A percentile compares a stretch with the other conserved stretches of the same genome.
Conservation (phyloP, 1,140 invertebrate genomes). For the Drosophila rufa region DNA sequence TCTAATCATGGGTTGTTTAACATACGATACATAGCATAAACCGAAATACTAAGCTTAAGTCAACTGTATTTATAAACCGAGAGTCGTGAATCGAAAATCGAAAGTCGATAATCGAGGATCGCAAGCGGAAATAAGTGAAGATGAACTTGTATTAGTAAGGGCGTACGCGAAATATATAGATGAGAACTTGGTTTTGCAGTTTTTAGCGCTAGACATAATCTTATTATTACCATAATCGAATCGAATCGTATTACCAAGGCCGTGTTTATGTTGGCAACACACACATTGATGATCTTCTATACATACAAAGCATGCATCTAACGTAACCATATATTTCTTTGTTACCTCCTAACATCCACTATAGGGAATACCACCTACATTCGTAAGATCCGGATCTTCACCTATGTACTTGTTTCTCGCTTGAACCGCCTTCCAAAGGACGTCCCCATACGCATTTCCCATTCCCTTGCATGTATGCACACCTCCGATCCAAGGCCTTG, state of each 20-base stretch:
- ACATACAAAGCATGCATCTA: slow-evolving; percentile 8
- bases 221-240: slow-evolving; percentile 50
- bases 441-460: slow-evolving; percentile 7
- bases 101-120: not conserved
- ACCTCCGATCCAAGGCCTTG: slow-evolving; percentile 53
- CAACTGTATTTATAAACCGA: slow-evolving; percentile 59
- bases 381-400: slow-evolving; percentile 10
- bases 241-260: slow-evolving; percentile 56
- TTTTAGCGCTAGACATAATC: slow-evolving; percentile 49
- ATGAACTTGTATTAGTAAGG: slow-evolving; percentile 59
- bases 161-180: slow-evolving; percentile 54
- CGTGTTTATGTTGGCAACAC: slow-evolving; percentile 63
- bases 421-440: slow-evolving; percentile 25
- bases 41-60: slow-evolving; percentile 67
- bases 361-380: slow-evolving; percentile 11
- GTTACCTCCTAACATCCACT: slow-evolving; percentile 50
- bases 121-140: slow-evolving; percentile 1
- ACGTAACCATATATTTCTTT: slow-evolving; percentile 32
- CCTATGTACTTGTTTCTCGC: slow-evolving; percentile 9
- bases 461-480: slow-evolving; percentile 10
- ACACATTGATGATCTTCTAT: slow-evolving; percentile 33
- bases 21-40: slow-evolving; percentile 75
- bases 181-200: slow-evolving; percentile 55
- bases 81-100: slow-evolving; percentile 10
- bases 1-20: slow-evolving; percentile 84